A percentile compares a stretch with the other conserved stretches of the same genome.
Conservation (phyloP, 2,113 vertebrate species). For the Lagopus leucura region DNA sequence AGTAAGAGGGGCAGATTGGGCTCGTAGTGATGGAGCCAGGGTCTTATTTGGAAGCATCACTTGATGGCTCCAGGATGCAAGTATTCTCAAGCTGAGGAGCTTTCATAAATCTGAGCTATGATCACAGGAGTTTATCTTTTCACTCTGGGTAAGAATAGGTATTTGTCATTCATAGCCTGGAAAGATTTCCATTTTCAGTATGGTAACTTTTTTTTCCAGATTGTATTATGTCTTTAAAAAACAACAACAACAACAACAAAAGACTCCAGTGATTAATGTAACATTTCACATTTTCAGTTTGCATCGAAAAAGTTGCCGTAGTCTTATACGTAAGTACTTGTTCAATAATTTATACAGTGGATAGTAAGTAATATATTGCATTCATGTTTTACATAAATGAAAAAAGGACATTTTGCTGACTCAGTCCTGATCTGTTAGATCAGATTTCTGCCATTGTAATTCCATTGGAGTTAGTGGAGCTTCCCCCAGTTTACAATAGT, state of each 20-base stretch:
- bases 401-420: slow-evolving; percentile 3
- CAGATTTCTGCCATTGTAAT: background rate
- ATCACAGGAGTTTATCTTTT: background rate
- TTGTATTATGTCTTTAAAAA: background rate
- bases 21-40: background rate
- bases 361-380: slow-evolving; percentile 73
- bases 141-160: background rate
- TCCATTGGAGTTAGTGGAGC: slow-evolving; percentile 1
- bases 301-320: slow-evolving; percentile 46
- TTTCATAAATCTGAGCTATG: background rate
- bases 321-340: slow-evolving; percentile 60
- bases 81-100: background rate
- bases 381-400: slow-evolving; percentile 51
- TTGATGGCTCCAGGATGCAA: background rate
- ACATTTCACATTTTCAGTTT: slow-evolving; percentile 52
- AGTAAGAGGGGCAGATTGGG: background rate
- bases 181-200: slow-evolving; percentile 25
- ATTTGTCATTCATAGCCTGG: slow-evolving; percentile 1
- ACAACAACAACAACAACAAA: background rate
- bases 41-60: background rate
- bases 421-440: background rate
- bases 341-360: slow-evolving; percentile 73
- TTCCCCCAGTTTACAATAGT: background rate
- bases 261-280: slow-evolving; percentile 51
- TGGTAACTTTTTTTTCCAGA: background rate